These are phyloP conservation scores for Masticophis lateralis DNA, from an alignment of 2,797 vertebrate species.

Conservation along the genomic window DNA sequence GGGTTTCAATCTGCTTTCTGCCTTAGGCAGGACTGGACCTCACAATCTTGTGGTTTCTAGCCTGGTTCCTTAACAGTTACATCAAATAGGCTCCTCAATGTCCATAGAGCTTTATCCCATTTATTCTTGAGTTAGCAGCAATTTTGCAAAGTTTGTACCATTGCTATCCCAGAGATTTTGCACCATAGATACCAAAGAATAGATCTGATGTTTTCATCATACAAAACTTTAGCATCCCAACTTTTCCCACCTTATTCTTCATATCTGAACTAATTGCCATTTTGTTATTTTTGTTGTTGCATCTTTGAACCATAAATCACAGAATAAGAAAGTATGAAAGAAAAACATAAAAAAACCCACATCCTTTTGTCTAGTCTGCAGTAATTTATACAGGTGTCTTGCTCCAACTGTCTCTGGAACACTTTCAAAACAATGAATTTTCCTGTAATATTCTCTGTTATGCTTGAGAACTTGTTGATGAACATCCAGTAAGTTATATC, in stretches of 20 bases:
- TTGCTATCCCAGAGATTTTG: neutral
- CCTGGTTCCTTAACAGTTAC: neutral
- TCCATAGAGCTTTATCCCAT: neutral
- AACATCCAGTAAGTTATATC: neutral
- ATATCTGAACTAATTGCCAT: neutral
- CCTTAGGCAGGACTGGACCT: neutral
- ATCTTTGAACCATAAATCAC: neutral
- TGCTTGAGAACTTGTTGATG: neutral
- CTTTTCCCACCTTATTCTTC: neutral
- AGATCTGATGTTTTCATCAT: neutral
- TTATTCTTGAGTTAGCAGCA: neutral
- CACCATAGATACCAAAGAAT: neutral
- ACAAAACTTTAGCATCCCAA: no score
- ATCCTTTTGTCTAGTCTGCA: neutral
- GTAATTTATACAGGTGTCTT: slow-evolving; percentile 1
- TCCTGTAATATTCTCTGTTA: neutral
- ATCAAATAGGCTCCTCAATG: neutral
- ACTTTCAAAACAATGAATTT: neutral
- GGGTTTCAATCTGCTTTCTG: neutral
- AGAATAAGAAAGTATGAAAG: neutral
- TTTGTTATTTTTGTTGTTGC: neutral
- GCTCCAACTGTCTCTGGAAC: neutral
- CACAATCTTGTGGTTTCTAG: neutral
- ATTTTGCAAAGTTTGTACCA: neutral
- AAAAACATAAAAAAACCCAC: neutral